Evolutionary conservation across 2,797 vertebrate genomes (phyloP).

Genomic region (Micrastur ruficollis): DNA sequence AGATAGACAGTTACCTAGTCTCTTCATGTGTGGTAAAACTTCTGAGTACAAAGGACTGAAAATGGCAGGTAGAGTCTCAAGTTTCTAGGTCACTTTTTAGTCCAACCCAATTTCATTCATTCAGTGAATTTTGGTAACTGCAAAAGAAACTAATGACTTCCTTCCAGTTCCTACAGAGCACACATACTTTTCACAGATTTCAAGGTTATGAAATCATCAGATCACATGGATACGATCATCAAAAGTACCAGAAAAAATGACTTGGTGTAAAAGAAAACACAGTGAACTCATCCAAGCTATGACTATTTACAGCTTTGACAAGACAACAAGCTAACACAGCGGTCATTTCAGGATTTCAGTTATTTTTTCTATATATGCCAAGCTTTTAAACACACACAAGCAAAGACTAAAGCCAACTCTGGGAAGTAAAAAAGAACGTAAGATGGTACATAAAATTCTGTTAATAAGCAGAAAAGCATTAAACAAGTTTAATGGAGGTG

Average conservation of each 20-base stretch:
- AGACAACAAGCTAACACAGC: neutral
- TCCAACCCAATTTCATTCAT: neutral
- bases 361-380: neutral
- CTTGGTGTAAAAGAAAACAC: neutral
- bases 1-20: neutral
- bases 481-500: neutral
- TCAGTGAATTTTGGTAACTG: neutral
- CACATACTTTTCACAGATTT: neutral
- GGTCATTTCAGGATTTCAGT: neutral
- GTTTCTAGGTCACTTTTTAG: neutral
- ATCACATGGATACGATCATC: neutral
- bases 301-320: neutral
- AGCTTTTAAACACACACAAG: neutral
- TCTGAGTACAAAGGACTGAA: neutral
- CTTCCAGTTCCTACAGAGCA: neutral
- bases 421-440: neutral
- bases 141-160: neutral
- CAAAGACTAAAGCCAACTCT: neutral
- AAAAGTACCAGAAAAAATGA: neutral
- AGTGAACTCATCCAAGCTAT: neutral
- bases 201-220: neutral
- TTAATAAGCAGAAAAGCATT: neutral
- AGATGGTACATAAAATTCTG: neutral
- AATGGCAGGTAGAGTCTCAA: neutral
- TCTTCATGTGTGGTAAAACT: neutral